phyloP scores from a whole-genome alignment of 2,113 vertebrate species.

The Microtus oregoni region DNA sequence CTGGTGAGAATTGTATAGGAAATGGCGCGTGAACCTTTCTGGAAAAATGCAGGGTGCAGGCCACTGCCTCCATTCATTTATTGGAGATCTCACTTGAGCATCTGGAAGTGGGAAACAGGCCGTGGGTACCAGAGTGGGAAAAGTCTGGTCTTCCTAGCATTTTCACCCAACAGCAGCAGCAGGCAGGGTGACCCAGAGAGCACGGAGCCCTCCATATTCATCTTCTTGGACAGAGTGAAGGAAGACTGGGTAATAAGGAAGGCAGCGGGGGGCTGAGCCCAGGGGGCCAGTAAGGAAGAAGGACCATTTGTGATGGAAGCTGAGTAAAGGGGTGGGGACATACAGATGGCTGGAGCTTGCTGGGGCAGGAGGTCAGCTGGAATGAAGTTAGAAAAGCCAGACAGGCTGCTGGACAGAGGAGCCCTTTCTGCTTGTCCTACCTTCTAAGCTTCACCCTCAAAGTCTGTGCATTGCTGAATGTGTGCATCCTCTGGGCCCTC shows the following conservation, averaged over 20 bases:
- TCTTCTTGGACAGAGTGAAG: accelerated
- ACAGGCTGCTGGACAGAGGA: not conserved
- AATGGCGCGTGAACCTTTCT: not conserved
- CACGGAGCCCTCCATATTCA: accelerated
- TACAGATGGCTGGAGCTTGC: not conserved
- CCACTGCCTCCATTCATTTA: not conserved
- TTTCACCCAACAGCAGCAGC: accelerated
- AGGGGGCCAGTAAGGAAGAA: accelerated
- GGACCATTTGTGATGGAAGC: not conserved
- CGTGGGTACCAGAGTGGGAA: accelerated
- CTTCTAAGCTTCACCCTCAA: not conserved
- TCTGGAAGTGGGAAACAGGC: accelerated
- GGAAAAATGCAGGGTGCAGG: not conserved
- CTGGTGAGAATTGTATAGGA: not conserved
- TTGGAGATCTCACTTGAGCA: not conserved
- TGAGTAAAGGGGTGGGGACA: too few relatives aligned
- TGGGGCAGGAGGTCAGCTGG: accelerated
- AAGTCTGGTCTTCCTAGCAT: not conserved
- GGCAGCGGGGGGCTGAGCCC: not conserved
- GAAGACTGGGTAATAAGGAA: not conserved
- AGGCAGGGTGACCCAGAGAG: accelerated
- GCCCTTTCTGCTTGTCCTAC: not conserved
- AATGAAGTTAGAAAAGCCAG: not conserved
- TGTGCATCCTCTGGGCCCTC: not conserved
- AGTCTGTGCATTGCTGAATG: too few relatives aligned